Conservation (phyloP, 2,113 vertebrate species). For the Onychostoma macrolepis region DNA sequence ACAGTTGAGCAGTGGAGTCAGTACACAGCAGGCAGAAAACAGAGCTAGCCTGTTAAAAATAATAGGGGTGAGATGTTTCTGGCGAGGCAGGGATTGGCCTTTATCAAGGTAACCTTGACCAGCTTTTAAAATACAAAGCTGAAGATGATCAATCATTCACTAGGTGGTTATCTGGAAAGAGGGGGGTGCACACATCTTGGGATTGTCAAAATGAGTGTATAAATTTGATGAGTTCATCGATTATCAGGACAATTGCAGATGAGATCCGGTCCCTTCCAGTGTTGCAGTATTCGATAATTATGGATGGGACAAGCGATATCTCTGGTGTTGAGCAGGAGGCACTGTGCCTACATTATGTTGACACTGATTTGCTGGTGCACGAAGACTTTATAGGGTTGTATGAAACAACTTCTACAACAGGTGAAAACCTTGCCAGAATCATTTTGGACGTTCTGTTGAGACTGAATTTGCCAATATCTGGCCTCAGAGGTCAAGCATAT, state of each 20-base stretch:
- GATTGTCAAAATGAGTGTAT: too few relatives aligned
- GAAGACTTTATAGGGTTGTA: constrained; percentile 43
- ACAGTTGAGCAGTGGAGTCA: constrained; percentile 13
- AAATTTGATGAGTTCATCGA: too few relatives aligned
- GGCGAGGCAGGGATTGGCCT: constrained; percentile 43
- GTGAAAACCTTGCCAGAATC: constrained; percentile 48
- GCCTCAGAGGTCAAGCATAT: too few relatives aligned
- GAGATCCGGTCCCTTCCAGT: too few relatives aligned
- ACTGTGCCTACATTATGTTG: constrained; percentile 41
- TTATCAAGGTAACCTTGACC: constrained; percentile 39
- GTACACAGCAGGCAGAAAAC: neutral
- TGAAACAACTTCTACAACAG: constrained; percentile 39
- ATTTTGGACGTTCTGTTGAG: too few relatives aligned
- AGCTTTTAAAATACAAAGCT: constrained; percentile 45
- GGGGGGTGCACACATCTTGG: neutral
- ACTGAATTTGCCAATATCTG: too few relatives aligned
- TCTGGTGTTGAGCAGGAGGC: constrained; percentile 33
- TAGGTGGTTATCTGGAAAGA: constrained; percentile 47
- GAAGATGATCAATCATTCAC: constrained; percentile 31
- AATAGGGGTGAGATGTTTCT: constrained; percentile 22
- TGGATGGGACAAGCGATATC: constrained; percentile 32
- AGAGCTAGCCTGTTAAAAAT: neutral
- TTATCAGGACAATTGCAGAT: too few relatives aligned
- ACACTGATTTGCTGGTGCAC: constrained; percentile 35
- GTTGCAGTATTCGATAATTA: constrained; percentile 36